Conservation (phyloP, 2,888 invertebrate species). For the Sesia apiformis region DNA sequence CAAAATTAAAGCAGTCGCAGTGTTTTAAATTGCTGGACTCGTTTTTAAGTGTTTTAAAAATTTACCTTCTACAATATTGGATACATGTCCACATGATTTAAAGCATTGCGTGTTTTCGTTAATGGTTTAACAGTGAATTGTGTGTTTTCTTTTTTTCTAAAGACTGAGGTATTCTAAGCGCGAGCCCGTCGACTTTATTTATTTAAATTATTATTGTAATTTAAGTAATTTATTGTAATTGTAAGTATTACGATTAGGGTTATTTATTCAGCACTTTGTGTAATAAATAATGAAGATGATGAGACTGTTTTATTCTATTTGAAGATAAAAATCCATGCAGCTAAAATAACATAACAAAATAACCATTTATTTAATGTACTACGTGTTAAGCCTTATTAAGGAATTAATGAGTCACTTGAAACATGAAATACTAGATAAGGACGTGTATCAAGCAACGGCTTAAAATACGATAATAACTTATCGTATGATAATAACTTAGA, state of each 20-base stretch:
- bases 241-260: constrained; percentile 46
- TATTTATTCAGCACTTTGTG: constrained; percentile 67
- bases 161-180: constrained; percentile 51
- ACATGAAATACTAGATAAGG: too few species aligned
- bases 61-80: constrained; percentile 21
- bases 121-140: neutral
- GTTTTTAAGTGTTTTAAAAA: constrained; percentile 12
- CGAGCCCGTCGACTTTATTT: constrained; percentile 71
- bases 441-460: too few species aligned
- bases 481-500: too few species aligned
- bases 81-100: constrained; percentile 33
- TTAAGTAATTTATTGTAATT: constrained; percentile 42
- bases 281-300: constrained; percentile 19
- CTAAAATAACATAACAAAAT: too few species aligned
- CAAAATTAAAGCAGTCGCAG: constrained; percentile 35
- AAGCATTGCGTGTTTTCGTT: constrained; percentile 29
- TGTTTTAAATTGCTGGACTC: constrained; percentile 49
- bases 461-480: too few species aligned
- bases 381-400: too few species aligned
- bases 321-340: too few species aligned
- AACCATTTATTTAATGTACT: too few species aligned
- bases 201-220: constrained; percentile 23
- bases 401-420: too few species aligned
- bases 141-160: constrained; percentile 24
- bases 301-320: neutral